phyloP scores from a whole-genome alignment of 2,797 vertebrate genomes.

The Triplophysa yarkandensis region DNA sequence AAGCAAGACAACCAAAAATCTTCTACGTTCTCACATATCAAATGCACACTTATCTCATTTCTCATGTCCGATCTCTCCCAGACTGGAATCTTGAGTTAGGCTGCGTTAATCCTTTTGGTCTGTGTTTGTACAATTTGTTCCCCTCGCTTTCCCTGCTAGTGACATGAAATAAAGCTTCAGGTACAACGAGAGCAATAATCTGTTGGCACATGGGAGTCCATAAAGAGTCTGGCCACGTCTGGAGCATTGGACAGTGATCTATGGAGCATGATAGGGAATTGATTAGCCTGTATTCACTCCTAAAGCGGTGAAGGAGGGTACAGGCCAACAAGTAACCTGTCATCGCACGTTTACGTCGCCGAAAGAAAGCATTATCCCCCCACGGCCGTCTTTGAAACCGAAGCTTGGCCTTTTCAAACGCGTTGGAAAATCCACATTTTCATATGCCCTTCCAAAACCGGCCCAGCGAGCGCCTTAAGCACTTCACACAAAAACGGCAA shows the following conservation, averaged over 20 bases:
- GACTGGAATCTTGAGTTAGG: constrained; percentile 5
- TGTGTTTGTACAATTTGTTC: constrained; percentile 34
- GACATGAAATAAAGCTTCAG: constrained; percentile 40
- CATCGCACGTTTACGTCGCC: constrained; percentile 45
- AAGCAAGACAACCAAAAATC: no score
- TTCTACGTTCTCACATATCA: background rate
- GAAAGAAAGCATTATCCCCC: constrained; percentile 20
- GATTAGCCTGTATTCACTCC: constrained; percentile 56
- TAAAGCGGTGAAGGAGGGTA: constrained; percentile 33
- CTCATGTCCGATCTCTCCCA: background rate
- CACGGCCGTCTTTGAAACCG: constrained; percentile 38
- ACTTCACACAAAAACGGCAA: constrained; percentile 36
- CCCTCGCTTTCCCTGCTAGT: constrained; percentile 26
- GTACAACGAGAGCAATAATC: constrained; percentile 43
- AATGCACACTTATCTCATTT: background rate
- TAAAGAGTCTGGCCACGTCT: constrained; percentile 56
- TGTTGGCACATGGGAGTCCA: constrained; percentile 22
- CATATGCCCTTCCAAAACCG: constrained; percentile 43
- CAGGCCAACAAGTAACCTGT: constrained; percentile 34
- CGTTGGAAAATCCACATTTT: constrained; percentile 27
- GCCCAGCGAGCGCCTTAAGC: constrained; percentile 29
- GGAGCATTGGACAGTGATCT: constrained; percentile 55
- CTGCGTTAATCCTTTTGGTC: constrained; percentile 41
- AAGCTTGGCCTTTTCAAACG: constrained; percentile 54
- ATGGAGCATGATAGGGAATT: constrained; percentile 58